Conservation (phyloP, 2,888 invertebrate genomes). For the Idaea dimidiata region DNA sequence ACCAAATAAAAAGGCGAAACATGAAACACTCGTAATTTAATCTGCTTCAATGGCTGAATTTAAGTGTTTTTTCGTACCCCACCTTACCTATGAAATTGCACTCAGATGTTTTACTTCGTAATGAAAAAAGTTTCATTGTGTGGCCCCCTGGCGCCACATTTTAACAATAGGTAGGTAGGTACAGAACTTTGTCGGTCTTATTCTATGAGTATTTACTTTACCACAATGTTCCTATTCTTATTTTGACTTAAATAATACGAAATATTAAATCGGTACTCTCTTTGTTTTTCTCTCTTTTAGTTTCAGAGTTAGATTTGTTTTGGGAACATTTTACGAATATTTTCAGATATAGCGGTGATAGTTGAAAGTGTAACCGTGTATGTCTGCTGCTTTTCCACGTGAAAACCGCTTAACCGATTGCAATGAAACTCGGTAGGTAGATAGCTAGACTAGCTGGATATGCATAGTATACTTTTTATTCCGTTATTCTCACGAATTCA, state of each 20-base stretch:
- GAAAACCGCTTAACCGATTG: too few species aligned
- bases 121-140: slow-evolving; percentile 62
- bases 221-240: slow-evolving; percentile 17
- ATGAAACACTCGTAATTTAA: slow-evolving; percentile 26
- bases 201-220: slow-evolving; percentile 28
- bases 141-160: slow-evolving; percentile 44
- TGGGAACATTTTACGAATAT: background rate
- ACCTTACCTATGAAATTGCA: slow-evolving; percentile 11
- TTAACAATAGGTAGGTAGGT: slow-evolving; percentile 28
- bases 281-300: background rate
- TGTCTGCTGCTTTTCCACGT: too few species aligned
- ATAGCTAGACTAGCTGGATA: too few species aligned
- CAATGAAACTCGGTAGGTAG: too few species aligned
- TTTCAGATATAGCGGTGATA: too few species aligned
- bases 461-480: too few species aligned
- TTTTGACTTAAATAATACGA: slow-evolving; percentile 3
- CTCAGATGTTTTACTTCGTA: slow-evolving; percentile 39
- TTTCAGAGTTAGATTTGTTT: background rate
- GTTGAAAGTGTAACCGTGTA: too few species aligned
- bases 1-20: slow-evolving; percentile 1
- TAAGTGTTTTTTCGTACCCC: slow-evolving; percentile 16
- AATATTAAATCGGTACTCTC: background rate
- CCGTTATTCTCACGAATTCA: too few species aligned
- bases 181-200: slow-evolving; percentile 32
- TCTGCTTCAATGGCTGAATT: slow-evolving; percentile 19